A percentile compares a stretch with the other conserved stretches of the same genome.
Conservation (phyloP, 2,888 invertebrate genomes). For the Fabriciana adippe region DNA sequence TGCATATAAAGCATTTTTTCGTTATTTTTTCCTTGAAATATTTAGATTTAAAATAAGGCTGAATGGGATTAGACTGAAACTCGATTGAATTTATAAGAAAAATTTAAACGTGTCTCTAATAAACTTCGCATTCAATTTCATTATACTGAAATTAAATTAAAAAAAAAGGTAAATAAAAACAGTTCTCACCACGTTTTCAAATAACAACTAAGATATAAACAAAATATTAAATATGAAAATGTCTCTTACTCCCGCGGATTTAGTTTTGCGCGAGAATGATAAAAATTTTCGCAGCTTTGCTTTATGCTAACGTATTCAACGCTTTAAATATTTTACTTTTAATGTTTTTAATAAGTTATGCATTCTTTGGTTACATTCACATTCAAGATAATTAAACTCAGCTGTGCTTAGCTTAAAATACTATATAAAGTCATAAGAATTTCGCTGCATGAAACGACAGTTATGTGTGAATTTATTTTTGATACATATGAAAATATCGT, state of each 20-base stretch:
- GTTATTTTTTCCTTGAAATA: not conserved
- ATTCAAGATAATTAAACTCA: constrained; percentile 8
- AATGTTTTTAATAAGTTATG: constrained; percentile 16
- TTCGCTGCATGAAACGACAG: not conserved
- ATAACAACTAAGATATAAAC: constrained; percentile 13
- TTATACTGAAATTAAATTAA: no score
- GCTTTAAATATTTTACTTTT: constrained; percentile 27
- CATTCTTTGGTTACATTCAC: constrained; percentile 24
- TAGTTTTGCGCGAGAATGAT: constrained; percentile 33
- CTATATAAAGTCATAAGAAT: not conserved
- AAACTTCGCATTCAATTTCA: not conserved
- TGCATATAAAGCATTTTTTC: constrained; percentile 27
- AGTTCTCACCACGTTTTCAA: not conserved
- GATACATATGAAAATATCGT: not conserved
- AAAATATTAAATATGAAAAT: constrained; percentile 21
- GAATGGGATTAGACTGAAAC: not conserved
- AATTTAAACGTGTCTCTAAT: not conserved
- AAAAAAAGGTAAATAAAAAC: not conserved
- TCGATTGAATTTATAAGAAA: not conserved
- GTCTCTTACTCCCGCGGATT: constrained; percentile 21
- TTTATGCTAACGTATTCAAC: constrained; percentile 25
- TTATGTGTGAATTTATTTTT: not conserved
- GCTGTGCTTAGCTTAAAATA: constrained; percentile 3
- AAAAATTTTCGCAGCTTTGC: constrained; percentile 29
- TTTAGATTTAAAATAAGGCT: not conserved